Evolutionary conservation across 2,797 vertebrate species (phyloP).

Genomic region (Pygocentrus nattereri): DNA sequence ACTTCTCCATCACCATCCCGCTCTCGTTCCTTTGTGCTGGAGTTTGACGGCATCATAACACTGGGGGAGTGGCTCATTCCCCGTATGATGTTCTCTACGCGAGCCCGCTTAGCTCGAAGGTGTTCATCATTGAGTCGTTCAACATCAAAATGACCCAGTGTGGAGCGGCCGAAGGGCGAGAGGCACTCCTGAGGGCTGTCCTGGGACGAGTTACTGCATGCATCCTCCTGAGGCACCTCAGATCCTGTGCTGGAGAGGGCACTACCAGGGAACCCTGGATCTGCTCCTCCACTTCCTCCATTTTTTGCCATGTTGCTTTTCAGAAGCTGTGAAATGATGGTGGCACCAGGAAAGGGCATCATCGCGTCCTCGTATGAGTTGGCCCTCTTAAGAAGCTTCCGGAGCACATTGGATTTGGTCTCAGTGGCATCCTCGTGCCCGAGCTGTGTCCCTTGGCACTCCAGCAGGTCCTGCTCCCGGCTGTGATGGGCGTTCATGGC

Average conservation of each 20-base stretch:
- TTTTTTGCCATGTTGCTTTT: constrained; percentile 99
- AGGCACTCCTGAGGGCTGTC: constrained; percentile 96
- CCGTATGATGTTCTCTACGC: constrained; percentile 98
- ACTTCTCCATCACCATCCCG: constrained; percentile 87
- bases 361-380: constrained; percentile 98
- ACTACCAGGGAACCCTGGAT: constrained; percentile 89
- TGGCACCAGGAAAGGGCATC: constrained; percentile 98
- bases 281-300: constrained; percentile 82
- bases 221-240: constrained; percentile 94
- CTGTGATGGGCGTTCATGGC: constrained; percentile 97
- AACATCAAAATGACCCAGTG: constrained; percentile 91
- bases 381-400: constrained; percentile 99
- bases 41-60: constrained; percentile 78
- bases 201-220: constrained; percentile 98
- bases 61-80: constrained; percentile 99
- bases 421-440: constrained; percentile 87
- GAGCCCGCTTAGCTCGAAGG: constrained; percentile 96
- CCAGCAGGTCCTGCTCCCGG: constrained; percentile 93
- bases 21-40: constrained; percentile 87
- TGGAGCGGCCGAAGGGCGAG: constrained; percentile 93
- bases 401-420: constrained; percentile 96
- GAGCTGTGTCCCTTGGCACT: constrained; percentile 95
- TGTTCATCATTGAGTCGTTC: constrained; percentile 97
- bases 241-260: constrained; percentile 95
- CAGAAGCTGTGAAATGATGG: constrained; percentile 99